Evolutionary conservation across 2,113 vertebrate genomes (phyloP), one percentile per base, ranked within the genome.

Genomic region (Plecturocebus donacophilus): DNA sequence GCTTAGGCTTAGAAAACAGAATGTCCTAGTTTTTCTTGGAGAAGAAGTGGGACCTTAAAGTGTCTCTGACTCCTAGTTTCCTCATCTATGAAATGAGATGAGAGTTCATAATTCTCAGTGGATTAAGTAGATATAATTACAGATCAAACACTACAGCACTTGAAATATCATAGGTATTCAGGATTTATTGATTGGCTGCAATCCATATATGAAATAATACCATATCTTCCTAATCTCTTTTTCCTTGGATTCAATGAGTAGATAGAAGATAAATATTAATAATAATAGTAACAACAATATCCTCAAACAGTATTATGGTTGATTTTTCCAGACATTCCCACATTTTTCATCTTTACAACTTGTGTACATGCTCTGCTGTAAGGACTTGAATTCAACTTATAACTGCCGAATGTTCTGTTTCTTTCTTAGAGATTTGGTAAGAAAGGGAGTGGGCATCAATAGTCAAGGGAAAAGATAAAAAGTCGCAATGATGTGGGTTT

Each of bases 51-150:
- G 38, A 38, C 17, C 3, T 52, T 83, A 70, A 64, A 92, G 17
- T 90, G 21, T n/a, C 12, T 84, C n/a, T 76, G 64, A 87, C 4
- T 30, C 12, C 40, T 47, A 7, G 27, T 80, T 87, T 90, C 6
- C n/a, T 86, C 38, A 84, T 64, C 47, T 94, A 27, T 90, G 16
- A 93, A 87, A 81, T 75, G 64, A 79, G 54, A 84, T 87, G 47
- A 80, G 8, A 75, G 25, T 70, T 88, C 9, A 23, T 47, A 90
- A 27, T 8, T 84, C 6, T 80, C 27, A 49, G 52, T 64, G 10
- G 27, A 49, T 76, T 76, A 87, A 90, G 58, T 19, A n/a, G 27
- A 4, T 8, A 0, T 77, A 79, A 79, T 61, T 79, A 30, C 32
- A 61, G 16, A 71, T n/a, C 8, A 73, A 84, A 54, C 2, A 38